A percentile compares a stretch with the other conserved stretches of the same genome.
Evolutionary conservation across 2,797 vertebrate species (phyloP).

Genomic region (Cossypha polioptera): DNA sequence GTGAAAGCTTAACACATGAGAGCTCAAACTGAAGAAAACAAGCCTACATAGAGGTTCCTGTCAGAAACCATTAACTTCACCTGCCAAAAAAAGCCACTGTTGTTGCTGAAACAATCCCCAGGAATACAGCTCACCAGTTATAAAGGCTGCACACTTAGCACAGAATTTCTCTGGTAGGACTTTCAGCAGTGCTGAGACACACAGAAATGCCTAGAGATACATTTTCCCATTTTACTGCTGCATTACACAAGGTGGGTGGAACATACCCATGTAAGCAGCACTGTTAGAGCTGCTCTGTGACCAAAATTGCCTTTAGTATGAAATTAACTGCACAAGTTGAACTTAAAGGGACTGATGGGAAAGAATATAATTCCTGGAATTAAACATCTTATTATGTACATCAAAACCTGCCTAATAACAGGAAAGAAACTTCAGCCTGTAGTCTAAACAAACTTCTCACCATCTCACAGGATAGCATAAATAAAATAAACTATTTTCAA

Average conservation of each 20-base stretch:
- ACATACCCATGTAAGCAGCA: background rate
- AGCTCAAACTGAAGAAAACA: constrained; percentile 40
- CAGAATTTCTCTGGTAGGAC: background rate
- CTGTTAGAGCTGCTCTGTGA: background rate
- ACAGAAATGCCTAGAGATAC: background rate
- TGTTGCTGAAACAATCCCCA: constrained; percentile 11
- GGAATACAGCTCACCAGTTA: constrained; percentile 1
- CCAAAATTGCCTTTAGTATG: background rate
- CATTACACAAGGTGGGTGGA: background rate
- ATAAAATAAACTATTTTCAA: background rate
- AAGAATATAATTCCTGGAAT: background rate
- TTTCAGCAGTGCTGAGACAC: background rate
- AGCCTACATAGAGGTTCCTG: constrained; percentile 10
- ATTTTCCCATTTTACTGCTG: background rate
- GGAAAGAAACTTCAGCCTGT: background rate
- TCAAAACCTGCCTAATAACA: background rate
- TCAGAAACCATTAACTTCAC: constrained; percentile 54
- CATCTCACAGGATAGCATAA: background rate
- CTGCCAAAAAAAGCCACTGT: background rate
- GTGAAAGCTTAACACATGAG: constrained; percentile 30
- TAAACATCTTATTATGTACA: background rate
- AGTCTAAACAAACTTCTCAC: background rate
- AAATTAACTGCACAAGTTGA: background rate
- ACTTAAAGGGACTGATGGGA: background rate
- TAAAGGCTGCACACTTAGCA: background rate